These are phyloP conservation scores for Saccostrea glomerata DNA, from an alignment of 1,140 invertebrate genomes.

Conservation along the genomic window DNA sequence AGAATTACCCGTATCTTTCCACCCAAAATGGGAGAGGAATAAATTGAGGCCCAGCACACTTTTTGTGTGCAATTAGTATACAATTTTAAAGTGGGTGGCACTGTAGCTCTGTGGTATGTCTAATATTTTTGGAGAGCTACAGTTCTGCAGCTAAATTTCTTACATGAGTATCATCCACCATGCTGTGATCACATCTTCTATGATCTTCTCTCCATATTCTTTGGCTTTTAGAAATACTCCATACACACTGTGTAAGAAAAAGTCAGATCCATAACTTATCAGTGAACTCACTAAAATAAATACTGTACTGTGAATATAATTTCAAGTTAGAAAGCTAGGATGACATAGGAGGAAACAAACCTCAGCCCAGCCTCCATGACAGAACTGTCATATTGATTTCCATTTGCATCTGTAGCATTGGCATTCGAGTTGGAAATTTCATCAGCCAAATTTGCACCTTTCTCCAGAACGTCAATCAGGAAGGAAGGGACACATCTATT, in stretches of 20 bases:
- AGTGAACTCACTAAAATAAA: not conserved
- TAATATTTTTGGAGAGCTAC: too few species aligned
- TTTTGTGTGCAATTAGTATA: too few species aligned
- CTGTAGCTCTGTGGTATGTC: too few species aligned
- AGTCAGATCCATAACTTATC: not conserved
- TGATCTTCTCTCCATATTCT: constrained; percentile 84
- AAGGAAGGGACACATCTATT: constrained; percentile 67
- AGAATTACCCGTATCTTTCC: too few species aligned
- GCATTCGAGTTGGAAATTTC: constrained; percentile 39
- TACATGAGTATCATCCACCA: constrained; percentile 86
- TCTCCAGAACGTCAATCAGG: constrained; percentile 61
- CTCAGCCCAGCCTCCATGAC: not conserved
- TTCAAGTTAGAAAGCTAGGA: too few species aligned
- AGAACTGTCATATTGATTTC: constrained; percentile 30
- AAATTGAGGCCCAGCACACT: too few species aligned
- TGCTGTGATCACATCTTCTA: constrained; percentile 86
- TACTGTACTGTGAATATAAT: not conserved
- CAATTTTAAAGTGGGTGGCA: too few species aligned
- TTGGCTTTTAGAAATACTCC: constrained; percentile 73
- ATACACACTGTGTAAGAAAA: constrained; percentile 63
- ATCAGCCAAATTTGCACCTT: constrained; percentile 50
- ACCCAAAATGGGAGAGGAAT: too few species aligned
- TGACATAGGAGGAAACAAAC: not conserved
- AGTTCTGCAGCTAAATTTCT: constrained; percentile 56
- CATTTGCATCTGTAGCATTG: constrained; percentile 65